A percentile compares a stretch with the other conserved stretches of the same genome.
Evolutionary conservation across 2,888 invertebrate species (phyloP).

Genomic region (Pterostichus niger): DNA sequence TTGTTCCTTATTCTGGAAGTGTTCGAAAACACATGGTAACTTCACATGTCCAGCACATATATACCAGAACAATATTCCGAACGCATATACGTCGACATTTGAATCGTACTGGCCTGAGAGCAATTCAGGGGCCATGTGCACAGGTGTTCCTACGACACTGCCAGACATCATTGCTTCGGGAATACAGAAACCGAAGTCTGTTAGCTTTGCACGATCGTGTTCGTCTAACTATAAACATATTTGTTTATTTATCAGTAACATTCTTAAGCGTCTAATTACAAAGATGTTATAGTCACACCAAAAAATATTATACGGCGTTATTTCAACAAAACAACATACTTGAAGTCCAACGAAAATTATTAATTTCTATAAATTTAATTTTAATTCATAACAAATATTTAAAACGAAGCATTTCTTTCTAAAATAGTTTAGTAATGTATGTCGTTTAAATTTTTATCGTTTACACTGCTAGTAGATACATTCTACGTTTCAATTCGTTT

Average conservation of each 20-base stretch:
- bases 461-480: no score
- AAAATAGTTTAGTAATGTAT: no score
- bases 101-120: slow-evolving; percentile 89
- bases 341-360: no score
- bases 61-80: slow-evolving; percentile 95
- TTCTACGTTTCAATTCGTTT: no score
- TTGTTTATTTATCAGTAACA: background rate
- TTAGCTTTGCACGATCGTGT: slow-evolving; percentile 87
- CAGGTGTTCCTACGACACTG: slow-evolving; percentile 92
- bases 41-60: slow-evolving; percentile 90
- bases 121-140: slow-evolving; percentile 95
- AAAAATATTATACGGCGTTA: no score
- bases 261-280: no score
- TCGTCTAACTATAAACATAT: slow-evolving; percentile 81
- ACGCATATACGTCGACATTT: slow-evolving; percentile 93
- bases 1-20: slow-evolving; percentile 91
- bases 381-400: no score
- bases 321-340: no score
- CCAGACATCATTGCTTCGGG: slow-evolving; percentile 95
- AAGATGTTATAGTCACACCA: background rate
- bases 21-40: slow-evolving; percentile 89
- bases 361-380: no score
- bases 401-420: no score
- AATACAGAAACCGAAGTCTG: slow-evolving; percentile 94
- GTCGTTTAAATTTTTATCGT: no score